A percentile compares a stretch with the other conserved stretches of the same genome.
These are phyloP conservation scores for Hemichromis elongatus DNA, from an alignment of 2,113 vertebrate species.

Conservation along the genomic window DNA sequence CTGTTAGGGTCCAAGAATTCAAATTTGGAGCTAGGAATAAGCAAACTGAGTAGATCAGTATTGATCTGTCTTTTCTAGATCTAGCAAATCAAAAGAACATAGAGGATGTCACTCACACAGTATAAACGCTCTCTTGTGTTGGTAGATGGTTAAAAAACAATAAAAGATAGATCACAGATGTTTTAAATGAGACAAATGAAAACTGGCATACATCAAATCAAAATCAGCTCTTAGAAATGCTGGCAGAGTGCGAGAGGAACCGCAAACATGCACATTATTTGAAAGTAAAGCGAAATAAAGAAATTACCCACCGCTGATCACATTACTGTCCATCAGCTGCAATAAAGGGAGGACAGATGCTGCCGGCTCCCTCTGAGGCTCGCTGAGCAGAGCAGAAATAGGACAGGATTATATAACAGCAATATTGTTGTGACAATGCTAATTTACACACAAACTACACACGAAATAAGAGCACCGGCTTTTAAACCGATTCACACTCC, in stretches of 20 bases:
- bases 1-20: neutral
- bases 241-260: neutral
- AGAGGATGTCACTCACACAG: neutral
- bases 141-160: neutral
- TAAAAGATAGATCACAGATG: neutral
- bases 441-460: slow-evolving; percentile 24
- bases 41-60: neutral
- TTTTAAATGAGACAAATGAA: neutral
- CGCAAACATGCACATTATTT: neutral
- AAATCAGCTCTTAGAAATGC: neutral
- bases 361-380: neutral
- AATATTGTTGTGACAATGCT: slow-evolving; percentile 9
- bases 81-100: neutral
- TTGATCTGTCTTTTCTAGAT: neutral
- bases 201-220: neutral
- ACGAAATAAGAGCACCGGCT: neutral
- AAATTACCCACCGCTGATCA: neutral
- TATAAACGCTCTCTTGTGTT: neutral
- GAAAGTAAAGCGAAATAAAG: neutral
- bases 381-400: neutral
- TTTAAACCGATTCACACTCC: neutral
- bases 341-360: neutral
- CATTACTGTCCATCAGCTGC: neutral
- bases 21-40: neutral
- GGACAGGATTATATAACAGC: slow-evolving; percentile 24